Evolutionary conservation across 2,113 vertebrate species (phyloP), one percentile per base, ranked within the genome.

Genomic region (Chaenocephalus aceratus): DNA sequence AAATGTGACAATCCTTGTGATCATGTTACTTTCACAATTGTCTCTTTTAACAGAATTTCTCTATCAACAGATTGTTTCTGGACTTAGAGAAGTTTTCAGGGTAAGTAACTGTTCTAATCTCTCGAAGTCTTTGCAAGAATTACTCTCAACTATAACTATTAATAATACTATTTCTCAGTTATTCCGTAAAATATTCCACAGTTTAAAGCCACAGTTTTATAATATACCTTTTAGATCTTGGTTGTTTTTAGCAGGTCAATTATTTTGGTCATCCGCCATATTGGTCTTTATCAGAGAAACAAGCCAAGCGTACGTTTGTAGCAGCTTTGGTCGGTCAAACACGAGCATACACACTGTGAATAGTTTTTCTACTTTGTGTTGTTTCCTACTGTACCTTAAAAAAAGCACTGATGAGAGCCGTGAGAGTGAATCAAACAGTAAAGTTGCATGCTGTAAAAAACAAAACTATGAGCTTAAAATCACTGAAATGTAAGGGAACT

Each of bases 1-100:
- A 49, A 72, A 54, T 66, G 81, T 80, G 76, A 83, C 63, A 63
- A 41, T 49, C 69, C 51, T 70, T 66, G 79, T 85, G 86, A 80
- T 75, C 56, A 0, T 34, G 46, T 54, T 58, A 36, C 51, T 70
- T 81, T 51, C 48, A 61, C 73, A 54, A 30, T 49, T 44, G 46
- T 68, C 34, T 78, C 15, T 18, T 36, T 62, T 46, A 7, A 34
- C 9, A 63, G 10, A 9, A 45, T 10, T 14, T 23, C 45, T 30
- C 30, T 30, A 64, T 52, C 34, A 48, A 68, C 57, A 4, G 48
- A 66, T 26, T n/a, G 18, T 12, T 10, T 11, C 46, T 30, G 13
- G 63, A 30, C 15, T 52, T 52, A 36, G 10, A 11, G 3, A 10
- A 30, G 46, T 49, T 23, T 30, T 46, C 36, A 6, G 36, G 6